These are phyloP conservation scores for Peromyscus maniculatus DNA, from an alignment of 2,113 vertebrate genomes.

Conservation along the genomic window DNA sequence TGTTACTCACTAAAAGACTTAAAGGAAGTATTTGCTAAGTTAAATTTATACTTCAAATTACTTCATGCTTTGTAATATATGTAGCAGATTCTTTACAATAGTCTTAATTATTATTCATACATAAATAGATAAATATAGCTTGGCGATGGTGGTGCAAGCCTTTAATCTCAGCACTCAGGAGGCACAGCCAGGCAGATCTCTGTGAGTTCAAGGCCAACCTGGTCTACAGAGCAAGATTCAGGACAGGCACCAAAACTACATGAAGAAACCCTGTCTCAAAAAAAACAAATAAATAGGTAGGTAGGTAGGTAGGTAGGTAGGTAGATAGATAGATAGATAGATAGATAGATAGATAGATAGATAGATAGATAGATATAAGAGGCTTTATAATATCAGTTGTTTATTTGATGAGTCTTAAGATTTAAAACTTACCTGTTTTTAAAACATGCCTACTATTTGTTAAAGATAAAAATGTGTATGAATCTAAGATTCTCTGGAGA, in stretches of 20 bases:
- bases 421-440: background rate
- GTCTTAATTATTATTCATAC: background rate
- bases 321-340: too few relatives aligned
- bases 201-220: too few relatives aligned
- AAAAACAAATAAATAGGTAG: too few relatives aligned
- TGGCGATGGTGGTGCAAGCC: too few relatives aligned
- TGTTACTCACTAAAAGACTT: background rate
- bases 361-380: background rate
- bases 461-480: background rate
- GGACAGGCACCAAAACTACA: too few relatives aligned
- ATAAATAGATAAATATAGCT: background rate
- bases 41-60: slow-evolving; percentile 6
- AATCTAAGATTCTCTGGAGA: slow-evolving; percentile 31
- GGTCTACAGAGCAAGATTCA: too few relatives aligned
- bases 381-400: background rate
- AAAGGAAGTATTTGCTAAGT: background rate
- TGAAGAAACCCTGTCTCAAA: too few relatives aligned
- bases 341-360: too few relatives aligned
- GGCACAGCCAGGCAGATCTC: too few relatives aligned
- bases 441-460: background rate
- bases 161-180: too few relatives aligned
- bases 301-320: too few relatives aligned
- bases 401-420: slow-evolving; percentile 34
- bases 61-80: background rate
- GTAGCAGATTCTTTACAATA: background rate